Conservation (phyloP, 1,140 invertebrate species). For the Saccostrea cuccullata region DNA sequence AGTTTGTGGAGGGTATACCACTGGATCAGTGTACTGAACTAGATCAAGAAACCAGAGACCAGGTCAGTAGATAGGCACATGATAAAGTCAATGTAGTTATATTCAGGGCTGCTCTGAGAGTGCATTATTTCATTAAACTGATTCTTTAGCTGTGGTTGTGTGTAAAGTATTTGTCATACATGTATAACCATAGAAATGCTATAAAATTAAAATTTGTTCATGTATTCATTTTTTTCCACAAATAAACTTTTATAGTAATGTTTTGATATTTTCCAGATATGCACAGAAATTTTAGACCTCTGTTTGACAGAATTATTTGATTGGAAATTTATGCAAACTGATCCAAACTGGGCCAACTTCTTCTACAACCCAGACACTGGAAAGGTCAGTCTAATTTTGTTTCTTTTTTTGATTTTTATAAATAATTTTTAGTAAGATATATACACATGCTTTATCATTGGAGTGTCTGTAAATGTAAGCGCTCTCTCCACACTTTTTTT, state of each 20-base stretch:
- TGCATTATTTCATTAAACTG: too few species aligned
- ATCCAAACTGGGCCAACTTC: conserved; percentile 99
- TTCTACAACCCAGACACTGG: conserved; percentile 92
- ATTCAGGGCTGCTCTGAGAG: background rate
- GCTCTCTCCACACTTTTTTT: too few species aligned
- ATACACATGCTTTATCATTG: too few species aligned
- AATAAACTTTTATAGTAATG: too few species aligned
- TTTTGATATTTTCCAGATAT: conserved; percentile 83
- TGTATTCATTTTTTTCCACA: background rate
- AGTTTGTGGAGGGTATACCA: conserved; percentile 93
- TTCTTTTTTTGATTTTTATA: too few species aligned
- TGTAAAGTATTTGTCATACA: too few species aligned
- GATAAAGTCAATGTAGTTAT: background rate
- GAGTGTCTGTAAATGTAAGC: too few species aligned
- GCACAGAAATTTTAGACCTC: conserved; percentile 89
- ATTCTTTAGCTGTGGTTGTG: too few species aligned
- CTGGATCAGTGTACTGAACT: conserved; percentile 91
- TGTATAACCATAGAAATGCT: background rate
- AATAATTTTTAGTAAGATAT: too few species aligned
- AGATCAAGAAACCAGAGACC: conserved; percentile 86
- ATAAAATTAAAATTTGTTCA: background rate
- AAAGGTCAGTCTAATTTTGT: conserved; percentile 82
- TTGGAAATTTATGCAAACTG: conserved; percentile 98
- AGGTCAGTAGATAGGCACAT: conserved; percentile 63
- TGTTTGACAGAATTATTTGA: conserved; percentile 94